Evolutionary conservation across 2,113 vertebrate genomes (phyloP).

Genomic region (Gobio gobio): DNA sequence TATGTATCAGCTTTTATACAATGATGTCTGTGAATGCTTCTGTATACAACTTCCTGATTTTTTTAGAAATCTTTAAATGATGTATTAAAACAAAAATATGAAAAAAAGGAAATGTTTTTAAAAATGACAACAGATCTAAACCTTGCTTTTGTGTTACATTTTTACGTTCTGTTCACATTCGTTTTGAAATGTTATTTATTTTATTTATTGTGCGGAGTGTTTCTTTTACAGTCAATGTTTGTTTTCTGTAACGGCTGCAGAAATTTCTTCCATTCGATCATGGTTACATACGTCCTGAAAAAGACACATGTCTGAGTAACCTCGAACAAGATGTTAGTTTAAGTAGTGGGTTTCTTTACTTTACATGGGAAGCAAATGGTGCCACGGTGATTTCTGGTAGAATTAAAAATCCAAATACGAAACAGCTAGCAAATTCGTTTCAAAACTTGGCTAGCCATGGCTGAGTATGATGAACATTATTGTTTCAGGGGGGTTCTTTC

Average conservation of each 20-base stretch:
- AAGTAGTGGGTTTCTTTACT: conserved; percentile 45
- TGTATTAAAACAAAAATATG: conserved; percentile 56
- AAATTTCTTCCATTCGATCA: conserved; percentile 20
- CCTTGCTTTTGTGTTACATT: conserved; percentile 55
- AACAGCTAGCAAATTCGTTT: conserved; percentile 35
- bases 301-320: neutral
- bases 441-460: conserved; percentile 18
- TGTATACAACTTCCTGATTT: conserved; percentile 65
- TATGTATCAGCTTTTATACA: conserved; percentile 73
- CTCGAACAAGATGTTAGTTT: neutral
- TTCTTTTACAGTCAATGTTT: conserved; percentile 64
- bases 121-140: conserved; percentile 52
- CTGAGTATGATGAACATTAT: conserved; percentile 5
- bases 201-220: conserved; percentile 73
- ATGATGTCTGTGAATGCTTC: conserved; percentile 66
- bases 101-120: conserved; percentile 62
- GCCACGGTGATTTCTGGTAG: conserved; percentile 44
- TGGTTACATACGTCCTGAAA: conserved; percentile 8
- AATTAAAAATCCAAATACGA: conserved; percentile 56
- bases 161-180: conserved; percentile 60
- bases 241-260: conserved; percentile 50
- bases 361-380: conserved; percentile 59
- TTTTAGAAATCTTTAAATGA: conserved; percentile 61
- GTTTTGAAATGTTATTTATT: conserved; percentile 73
- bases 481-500: neutral